A percentile compares a stretch with the other conserved stretches of the same genome.
These are phyloP conservation scores for Cisticola juncidis DNA, from an alignment of 2,113 vertebrate genomes.

Conservation along the genomic window DNA sequence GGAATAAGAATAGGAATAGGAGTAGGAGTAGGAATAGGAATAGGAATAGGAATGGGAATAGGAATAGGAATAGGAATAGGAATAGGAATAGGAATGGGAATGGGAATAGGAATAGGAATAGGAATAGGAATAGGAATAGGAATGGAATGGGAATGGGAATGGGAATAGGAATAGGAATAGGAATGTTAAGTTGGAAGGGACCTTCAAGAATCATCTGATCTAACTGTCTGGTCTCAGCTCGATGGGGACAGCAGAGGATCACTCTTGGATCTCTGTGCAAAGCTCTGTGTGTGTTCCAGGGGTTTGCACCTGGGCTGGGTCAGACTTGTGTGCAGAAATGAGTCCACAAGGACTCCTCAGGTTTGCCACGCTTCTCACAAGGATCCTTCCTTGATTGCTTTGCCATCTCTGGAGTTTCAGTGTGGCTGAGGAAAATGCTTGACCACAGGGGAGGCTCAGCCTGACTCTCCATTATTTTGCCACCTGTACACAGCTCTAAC, in stretches of 20 bases:
- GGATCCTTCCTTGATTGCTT: neutral
- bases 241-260: neutral
- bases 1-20: too few relatives aligned
- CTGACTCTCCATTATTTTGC: neutral
- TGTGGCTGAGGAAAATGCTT: neutral
- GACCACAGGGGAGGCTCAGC: neutral
- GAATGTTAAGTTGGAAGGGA: neutral
- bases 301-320: neutral
- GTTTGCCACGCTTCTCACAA: neutral
- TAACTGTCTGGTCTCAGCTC: neutral
- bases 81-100: too few relatives aligned
- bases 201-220: neutral
- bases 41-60: neutral
- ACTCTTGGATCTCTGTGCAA: fast-evolving
- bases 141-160: neutral
- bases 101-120: too few relatives aligned
- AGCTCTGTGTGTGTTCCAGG: neutral
- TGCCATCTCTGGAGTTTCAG: neutral
- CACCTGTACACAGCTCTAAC: neutral
- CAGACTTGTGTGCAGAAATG: neutral
- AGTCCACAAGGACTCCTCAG: neutral
- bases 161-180: neutral
- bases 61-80: neutral
- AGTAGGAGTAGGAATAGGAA: too few relatives aligned
- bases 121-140: too few relatives aligned